Percentiles rank a stretch among this genome's conserved stretches.
Conservation (phyloP, 2,888 invertebrate genomes). For the Tetrapedia diversipes region DNA sequence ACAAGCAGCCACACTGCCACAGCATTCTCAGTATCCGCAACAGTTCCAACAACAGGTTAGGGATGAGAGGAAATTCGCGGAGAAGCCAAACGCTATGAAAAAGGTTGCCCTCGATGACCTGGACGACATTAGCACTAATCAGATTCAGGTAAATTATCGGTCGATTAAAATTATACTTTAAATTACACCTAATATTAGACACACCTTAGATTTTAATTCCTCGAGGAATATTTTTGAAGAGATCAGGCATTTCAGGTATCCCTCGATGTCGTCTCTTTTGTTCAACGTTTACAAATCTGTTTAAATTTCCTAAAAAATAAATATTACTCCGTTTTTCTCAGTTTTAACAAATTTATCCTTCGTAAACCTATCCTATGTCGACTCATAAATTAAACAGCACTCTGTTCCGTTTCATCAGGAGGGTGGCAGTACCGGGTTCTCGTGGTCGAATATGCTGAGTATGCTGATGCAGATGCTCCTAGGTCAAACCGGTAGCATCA, state of each 20-base stretch:
- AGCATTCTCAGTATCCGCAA: slow-evolving; percentile 79
- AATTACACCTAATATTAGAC: too few species aligned
- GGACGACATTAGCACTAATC: slow-evolving; percentile 92
- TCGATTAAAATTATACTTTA: too few species aligned
- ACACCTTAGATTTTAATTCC: too few species aligned
- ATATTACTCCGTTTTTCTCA: too few species aligned
- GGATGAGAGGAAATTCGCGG: slow-evolving; percentile 92
- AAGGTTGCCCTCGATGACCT: slow-evolving; percentile 93
- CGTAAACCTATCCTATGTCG: too few species aligned
- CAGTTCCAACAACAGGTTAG: slow-evolving; percentile 80
- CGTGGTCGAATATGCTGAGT: slow-evolving; percentile 94
- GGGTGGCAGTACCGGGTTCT: slow-evolving; percentile 88
- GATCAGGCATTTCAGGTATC: too few species aligned
- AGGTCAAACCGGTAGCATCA: slow-evolving; percentile 86
- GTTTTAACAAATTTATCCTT: too few species aligned
- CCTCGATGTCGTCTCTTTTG: too few species aligned
- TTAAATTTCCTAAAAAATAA: too few species aligned
- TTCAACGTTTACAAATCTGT: too few species aligned
- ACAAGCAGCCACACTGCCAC: slow-evolving; percentile 77
- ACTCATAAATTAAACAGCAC: neutral
- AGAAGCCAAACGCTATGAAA: slow-evolving; percentile 94
- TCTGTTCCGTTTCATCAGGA: slow-evolving; percentile 69
- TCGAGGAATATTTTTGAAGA: too few species aligned
- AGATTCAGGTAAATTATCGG: slow-evolving; percentile 85
- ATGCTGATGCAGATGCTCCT: slow-evolving; percentile 95